Conservation (phyloP, 2,113 vertebrate genomes). For the Sigmodon hispidus region DNA sequence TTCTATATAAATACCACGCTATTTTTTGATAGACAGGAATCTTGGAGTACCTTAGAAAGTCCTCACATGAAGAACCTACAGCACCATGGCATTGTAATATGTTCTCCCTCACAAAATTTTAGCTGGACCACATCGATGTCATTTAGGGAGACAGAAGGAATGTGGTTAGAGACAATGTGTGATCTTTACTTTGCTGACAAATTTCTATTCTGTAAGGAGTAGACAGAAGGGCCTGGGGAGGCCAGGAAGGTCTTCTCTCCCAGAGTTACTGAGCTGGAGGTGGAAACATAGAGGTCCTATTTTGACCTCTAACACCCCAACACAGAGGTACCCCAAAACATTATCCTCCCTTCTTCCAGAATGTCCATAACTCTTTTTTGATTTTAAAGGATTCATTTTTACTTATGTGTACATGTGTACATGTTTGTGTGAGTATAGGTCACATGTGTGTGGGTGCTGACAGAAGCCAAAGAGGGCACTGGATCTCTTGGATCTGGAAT, state of each 20-base stretch:
- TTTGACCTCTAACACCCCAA: background rate
- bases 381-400: background rate
- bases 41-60: slow-evolving; percentile 46
- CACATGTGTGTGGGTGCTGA: background rate
- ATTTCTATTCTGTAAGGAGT: slow-evolving; percentile 63
- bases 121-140: slow-evolving; percentile 53
- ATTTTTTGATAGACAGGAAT: slow-evolving; percentile 65
- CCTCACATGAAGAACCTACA: slow-evolving; percentile 58
- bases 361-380: background rate
- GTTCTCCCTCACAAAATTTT: slow-evolving; percentile 58
- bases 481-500: background rate
- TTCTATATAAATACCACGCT: slow-evolving; percentile 41
- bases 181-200: slow-evolving; percentile 52
- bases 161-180: slow-evolving; percentile 64
- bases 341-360: background rate
- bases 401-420: background rate
- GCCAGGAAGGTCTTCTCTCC: background rate
- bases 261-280: background rate
- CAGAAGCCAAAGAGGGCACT: background rate
- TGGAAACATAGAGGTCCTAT: background rate
- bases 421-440: background rate
- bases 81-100: slow-evolving; percentile 32
- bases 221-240: background rate
- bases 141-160: slow-evolving; percentile 65
- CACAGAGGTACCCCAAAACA: background rate